Conservation (phyloP, 1,140 invertebrate genomes). For the Aphaenogaster rudis region DNA sequence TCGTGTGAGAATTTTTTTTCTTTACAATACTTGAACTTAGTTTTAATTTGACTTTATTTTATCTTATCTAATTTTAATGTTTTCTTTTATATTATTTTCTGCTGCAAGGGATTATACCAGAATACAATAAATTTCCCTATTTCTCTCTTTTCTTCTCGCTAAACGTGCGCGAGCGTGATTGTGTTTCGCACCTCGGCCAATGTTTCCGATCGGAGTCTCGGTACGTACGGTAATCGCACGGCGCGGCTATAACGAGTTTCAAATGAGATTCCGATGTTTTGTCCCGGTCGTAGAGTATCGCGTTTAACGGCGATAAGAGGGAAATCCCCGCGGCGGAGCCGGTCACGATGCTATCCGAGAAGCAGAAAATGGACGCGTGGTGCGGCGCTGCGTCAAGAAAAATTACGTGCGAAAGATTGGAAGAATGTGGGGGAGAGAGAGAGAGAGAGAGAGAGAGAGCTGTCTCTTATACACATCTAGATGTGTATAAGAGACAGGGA, state of each 20-base stretch:
- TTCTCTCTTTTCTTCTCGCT: background rate
- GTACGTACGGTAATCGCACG: constrained; percentile 47
- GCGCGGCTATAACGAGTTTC: constrained; percentile 68
- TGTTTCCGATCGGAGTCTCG: constrained; percentile 32
- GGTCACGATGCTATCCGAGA: constrained; percentile 68
- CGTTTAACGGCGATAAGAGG: constrained; percentile 75
- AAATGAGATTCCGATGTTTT: constrained; percentile 74
- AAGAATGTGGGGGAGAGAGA: background rate
- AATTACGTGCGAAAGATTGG: constrained; percentile 1
- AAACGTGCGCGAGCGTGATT: background rate
- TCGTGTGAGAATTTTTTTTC: background rate
- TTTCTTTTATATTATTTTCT: constrained; percentile 16
- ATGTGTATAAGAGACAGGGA: too few relatives aligned
- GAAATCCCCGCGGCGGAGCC: constrained; percentile 63
- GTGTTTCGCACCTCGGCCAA: constrained; percentile 34
- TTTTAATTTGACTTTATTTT: constrained; percentile 5
- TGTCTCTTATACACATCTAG: too few relatives aligned
- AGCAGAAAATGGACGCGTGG: constrained; percentile 44
- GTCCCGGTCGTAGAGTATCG: constrained; percentile 69
- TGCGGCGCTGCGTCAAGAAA: constrained; percentile 32
- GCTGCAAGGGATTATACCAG: background rate
- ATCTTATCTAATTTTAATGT: background rate
- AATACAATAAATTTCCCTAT: constrained; percentile 34
- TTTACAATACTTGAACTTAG: background rate
- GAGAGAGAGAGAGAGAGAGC: background rate